phyloP scores from a whole-genome alignment of 1,140 invertebrate species.

The Drosophila leontia region DNA sequence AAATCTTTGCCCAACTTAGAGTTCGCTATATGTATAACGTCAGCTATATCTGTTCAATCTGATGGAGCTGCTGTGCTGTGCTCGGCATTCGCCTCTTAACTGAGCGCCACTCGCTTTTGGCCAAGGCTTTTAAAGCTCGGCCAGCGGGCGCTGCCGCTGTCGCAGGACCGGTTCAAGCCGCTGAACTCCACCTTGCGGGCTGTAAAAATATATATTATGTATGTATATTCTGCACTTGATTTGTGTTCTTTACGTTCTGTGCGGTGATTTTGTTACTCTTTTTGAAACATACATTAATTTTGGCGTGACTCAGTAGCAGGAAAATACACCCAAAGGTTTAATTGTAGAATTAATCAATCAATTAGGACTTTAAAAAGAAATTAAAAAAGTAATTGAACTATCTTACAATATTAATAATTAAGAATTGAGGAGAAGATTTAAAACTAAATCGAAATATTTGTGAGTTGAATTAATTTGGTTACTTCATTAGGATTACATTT shows the following conservation, averaged over 20 bases:
- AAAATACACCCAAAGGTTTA: neutral
- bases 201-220: slow-evolving; percentile 21
- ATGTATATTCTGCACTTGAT: slow-evolving; percentile 25
- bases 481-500: neutral
- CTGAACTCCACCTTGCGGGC: slow-evolving; percentile 19
- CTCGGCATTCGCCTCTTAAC: slow-evolving; percentile 53
- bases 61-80: slow-evolving; percentile 43
- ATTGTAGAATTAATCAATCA: neutral
- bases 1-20: slow-evolving; percentile 33
- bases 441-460: neutral
- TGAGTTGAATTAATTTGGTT: neutral
- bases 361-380: too few relatives aligned
- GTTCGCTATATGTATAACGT: slow-evolving; percentile 13
- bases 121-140: slow-evolving; percentile 69
- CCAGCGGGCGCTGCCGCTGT: slow-evolving; percentile 20
- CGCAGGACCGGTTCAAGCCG: slow-evolving; percentile 71
- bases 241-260: slow-evolving; percentile 33
- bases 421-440: neutral
- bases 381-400: neutral
- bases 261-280: slow-evolving; percentile 21
- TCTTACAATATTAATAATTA: too few relatives aligned
- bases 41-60: neutral
- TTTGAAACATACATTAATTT: slow-evolving; percentile 17
- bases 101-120: slow-evolving; percentile 63
- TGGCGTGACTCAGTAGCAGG: slow-evolving; percentile 6